Base-by-base conservation (phyloP, 1,140 invertebrate genomes). In the Drosophila ironensis region DNA sequence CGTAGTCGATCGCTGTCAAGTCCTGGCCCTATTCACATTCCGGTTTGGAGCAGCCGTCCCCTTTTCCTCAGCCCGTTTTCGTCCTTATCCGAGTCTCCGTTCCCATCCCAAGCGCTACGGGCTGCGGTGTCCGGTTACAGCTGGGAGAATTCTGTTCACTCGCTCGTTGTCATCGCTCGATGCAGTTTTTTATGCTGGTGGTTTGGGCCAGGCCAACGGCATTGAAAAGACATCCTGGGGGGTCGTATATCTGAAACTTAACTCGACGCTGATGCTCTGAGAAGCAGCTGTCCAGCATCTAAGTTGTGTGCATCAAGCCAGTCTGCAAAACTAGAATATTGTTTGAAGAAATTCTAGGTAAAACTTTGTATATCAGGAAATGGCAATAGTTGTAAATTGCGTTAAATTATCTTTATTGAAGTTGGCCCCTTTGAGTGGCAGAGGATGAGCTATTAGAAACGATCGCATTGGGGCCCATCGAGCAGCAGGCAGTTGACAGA, bases 121-220 rank as follows among this genome's bases (percentile, higher is more conserved):
- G 76, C 47, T 52, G 42, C 37, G 51, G 57, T 71, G 73, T 84
- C 66, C 40, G 42, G 48, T 84, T 84, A 72, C 80, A 80, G 40
- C 35, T 60, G 57, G 37, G 37, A 53, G 54, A 69, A 48, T 63
- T 60, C 45, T 16, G 28, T 12, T 30, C 11, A n/a, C 11, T 11
- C 1, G 11, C 12, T 12, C 33, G 47, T 69, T 45, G 25, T 41
- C 48, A 69, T 64, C 17, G 28, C 22, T 61, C 24, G 28, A 24
- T 47, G 25, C 11, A 63, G 28, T 63, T 63, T 63, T 63, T 63
- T 63, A 63, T 63, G 59, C 59, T 61, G 59, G 59, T 28, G 37
- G 14, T 0, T 35, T 2, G 27, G 12, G 16, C 40, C 4, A 27
- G 6, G 27, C 9, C 27, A 22, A 19, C 41, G 30, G 56, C 60